Evolutionary conservation across 2,797 vertebrate species (phyloP), one percentile per base, ranked within the genome.

Genomic region (Austrolebias charrua): DNA sequence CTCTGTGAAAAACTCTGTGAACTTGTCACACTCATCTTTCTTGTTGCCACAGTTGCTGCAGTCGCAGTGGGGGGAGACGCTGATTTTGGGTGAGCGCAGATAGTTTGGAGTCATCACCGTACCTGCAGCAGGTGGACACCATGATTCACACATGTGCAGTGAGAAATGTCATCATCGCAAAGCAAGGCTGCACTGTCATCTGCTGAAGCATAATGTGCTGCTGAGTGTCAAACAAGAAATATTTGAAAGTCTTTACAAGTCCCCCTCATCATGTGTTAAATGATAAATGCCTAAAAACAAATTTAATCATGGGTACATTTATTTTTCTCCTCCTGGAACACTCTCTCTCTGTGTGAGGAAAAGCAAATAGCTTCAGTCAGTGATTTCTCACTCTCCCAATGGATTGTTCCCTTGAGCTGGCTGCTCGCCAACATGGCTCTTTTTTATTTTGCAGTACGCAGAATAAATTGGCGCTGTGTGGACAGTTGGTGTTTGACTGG

Each of bases 81-180:
- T 96, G 89, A 97, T 95, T 71, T 92, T 95, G 28, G 74, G 91
- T 0, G 93, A 94, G 78, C 95, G 94, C 64, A 96, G 92, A 89
- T 97, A 97, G 92, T 97, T 97, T 4, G 96, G 94, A 5, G 96
- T 97, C 95, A 97, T 93, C 79, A 94, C 94, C 0, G 96, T 97
- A 43, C 96, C 96, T 97, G 35, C 38, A 65, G 74, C 12, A 61
- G 67, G 53, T 5, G 40, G 50, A 69, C 0, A 15, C 2, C n/a
- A 31, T 0, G 5, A n/a, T 0, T 58, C 8, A 53, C 14, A 54
- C n/a, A 19, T 10, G 2, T 0, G n/a, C 16, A 16, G 47, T 1
- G 5, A 45, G 2, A 51, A 38, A 42, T 11, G 0, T 42, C 12
- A 55, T 42, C 12, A 55, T 35, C n/a, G 12, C 8, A 7, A 7